A percentile compares a stretch with the other conserved stretches of the same genome.
Conservation (phyloP, 2,113 vertebrate species). For the Corythaixoides concolor region DNA sequence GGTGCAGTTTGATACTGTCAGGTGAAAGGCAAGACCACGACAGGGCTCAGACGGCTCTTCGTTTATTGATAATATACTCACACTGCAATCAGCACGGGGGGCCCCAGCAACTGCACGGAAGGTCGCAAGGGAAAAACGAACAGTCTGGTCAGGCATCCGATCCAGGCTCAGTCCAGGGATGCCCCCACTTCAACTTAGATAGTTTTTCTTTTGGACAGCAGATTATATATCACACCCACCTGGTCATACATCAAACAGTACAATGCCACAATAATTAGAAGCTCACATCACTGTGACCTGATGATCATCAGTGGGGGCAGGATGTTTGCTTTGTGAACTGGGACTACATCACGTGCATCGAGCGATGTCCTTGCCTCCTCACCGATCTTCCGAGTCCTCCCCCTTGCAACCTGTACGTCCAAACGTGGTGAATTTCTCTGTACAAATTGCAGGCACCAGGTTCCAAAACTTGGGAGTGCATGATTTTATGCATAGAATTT, state of each 20-base stretch:
- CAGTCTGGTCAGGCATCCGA: neutral
- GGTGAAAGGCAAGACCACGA: neutral
- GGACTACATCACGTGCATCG: neutral
- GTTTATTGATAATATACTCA: conserved; percentile 30
- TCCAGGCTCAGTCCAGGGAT: neutral
- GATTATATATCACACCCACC: neutral
- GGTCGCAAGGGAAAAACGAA: neutral
- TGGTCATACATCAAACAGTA: neutral
- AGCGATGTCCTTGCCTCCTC: neutral
- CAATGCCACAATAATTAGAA: neutral
- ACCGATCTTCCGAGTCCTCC: neutral
- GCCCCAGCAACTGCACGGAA: neutral
- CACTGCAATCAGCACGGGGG: neutral
- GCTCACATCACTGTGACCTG: neutral
- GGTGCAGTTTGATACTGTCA: fast-evolving
- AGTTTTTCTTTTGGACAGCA: neutral
- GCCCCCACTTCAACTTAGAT: neutral
- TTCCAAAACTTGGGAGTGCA: neutral
- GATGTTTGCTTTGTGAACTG: neutral
- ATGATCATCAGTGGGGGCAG: neutral
- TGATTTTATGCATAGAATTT: neutral
- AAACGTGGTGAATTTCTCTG: neutral
- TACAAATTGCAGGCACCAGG: neutral
- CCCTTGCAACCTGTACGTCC: neutral
- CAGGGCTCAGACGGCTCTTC: neutral